These are phyloP conservation scores for Brenthis ino DNA, from an alignment of 2,888 invertebrate genomes.

Conservation along the genomic window DNA sequence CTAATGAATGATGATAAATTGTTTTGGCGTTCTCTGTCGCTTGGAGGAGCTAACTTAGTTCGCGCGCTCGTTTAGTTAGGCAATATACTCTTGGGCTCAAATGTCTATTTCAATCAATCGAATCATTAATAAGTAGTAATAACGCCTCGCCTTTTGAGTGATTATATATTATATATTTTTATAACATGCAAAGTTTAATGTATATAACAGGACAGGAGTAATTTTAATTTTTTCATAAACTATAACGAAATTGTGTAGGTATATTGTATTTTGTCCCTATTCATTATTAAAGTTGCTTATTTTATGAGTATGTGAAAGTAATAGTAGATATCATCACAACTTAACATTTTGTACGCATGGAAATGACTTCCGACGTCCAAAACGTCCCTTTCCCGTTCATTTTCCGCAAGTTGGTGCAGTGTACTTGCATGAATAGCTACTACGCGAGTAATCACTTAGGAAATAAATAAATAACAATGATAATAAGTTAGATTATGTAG, in stretches of 20 bases:
- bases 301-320: no score
- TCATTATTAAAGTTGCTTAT: no score
- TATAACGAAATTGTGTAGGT: no score
- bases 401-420: constrained; percentile 34
- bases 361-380: constrained; percentile 28
- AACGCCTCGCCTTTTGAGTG: background rate
- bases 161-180: no score
- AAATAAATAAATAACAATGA: no score
- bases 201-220: no score
- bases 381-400: constrained; percentile 31
- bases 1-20: constrained; percentile 79
- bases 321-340: constrained; percentile 24
- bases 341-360: constrained; percentile 21
- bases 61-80: constrained; percentile 17
- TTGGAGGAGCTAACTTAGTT: constrained; percentile 35
- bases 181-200: no score
- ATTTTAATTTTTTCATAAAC: no score
- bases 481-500: no score
- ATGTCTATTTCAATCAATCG: constrained; percentile 12
- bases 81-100: constrained; percentile 8
- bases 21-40: constrained; percentile 42
- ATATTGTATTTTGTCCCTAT: no score
- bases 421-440: constrained; percentile 56
- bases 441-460: constrained; percentile 78
- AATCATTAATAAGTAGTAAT: background rate